Base-by-base conservation (phyloP, 2,888 invertebrate genomes). In the Monochamus alternatus region DNA sequence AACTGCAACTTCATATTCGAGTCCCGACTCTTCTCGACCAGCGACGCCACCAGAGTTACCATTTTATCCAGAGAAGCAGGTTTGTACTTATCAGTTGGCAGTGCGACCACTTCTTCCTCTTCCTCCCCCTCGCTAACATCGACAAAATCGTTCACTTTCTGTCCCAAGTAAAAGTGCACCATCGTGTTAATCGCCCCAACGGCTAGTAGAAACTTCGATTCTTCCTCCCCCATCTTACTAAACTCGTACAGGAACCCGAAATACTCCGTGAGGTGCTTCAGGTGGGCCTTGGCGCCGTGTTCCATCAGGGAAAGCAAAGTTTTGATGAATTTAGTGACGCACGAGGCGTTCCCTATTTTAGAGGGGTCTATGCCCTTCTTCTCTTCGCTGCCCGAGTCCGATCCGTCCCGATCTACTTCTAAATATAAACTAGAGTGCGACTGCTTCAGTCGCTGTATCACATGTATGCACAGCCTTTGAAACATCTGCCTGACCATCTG, bases 401-500 rank as follows among this genome's bases (percentile, higher is more conserved):
- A 91, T 60, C 90, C 90, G 85, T 91, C 92, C 51, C 89, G 89
- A 80, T 91, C 91, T 4, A 91, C 90, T 84, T 92, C 91, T 83
- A 93, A 87, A 87, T 93, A 94, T 72, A 93, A 88, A 81, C 91
- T 90, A 47, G 91, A 90, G 86, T 94, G 93, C 32, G 91, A 90
- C 86, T 90, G 90, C 73, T 94, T 93, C 81, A 98, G 91, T 87
- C 96, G 93, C 88, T 96, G 96, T 89, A 98, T 97, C 79, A 98
- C 98, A 89, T 98, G 98, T 88, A 98, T 96, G 86, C 97, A 96
- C 84, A 98, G 92, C 85, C 98, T 92, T 89, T 97, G 97, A 90
- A 98, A 98, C 97, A 98, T 97, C 90, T 97, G 97, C 81, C 97
- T 92, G 76, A 98, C 97, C 94, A 97, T 97, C 89, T 98, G 97